Conservation (phyloP, 92 coral and sea anemone species). For the Meandrina meandrites region DNA sequence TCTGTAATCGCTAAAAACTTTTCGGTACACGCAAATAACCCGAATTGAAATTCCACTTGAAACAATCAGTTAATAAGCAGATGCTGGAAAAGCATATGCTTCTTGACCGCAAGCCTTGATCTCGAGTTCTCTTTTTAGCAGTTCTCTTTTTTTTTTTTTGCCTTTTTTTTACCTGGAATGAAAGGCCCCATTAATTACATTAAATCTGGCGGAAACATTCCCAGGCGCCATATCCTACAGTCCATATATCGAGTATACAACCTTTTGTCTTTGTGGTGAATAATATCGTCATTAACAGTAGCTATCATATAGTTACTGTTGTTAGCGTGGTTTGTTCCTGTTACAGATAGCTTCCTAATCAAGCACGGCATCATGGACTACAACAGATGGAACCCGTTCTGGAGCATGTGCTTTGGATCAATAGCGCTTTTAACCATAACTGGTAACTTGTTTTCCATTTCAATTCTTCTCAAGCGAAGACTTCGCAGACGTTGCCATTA, state of each 20-base stretch:
- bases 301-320: no score
- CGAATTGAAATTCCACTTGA: no score
- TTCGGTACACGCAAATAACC: no score
- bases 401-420: constrained; percentile 55
- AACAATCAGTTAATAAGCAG: no score
- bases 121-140: neutral
- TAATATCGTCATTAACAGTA: neutral
- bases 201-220: no score
- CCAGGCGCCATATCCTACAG: no score
- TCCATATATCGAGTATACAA: no score
- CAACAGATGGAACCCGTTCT: constrained; percentile 18
- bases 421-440: constrained; percentile 37
- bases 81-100: no score
- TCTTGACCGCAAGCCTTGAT: no score
- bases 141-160: no score
- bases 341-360: neutral
- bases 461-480: constrained; percentile 37
- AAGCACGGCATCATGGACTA: constrained; percentile 1
- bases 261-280: no score
- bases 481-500: constrained; percentile 58
- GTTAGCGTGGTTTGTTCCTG: neutral
- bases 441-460: constrained; percentile 46
- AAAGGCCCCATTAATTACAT: neutral
- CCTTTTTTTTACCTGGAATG: neutral
- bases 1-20: no score